Evolutionary conservation across 2,888 invertebrate species (phyloP), one percentile per base, ranked within the genome.

Genomic region (Odontocerum albicorne): DNA sequence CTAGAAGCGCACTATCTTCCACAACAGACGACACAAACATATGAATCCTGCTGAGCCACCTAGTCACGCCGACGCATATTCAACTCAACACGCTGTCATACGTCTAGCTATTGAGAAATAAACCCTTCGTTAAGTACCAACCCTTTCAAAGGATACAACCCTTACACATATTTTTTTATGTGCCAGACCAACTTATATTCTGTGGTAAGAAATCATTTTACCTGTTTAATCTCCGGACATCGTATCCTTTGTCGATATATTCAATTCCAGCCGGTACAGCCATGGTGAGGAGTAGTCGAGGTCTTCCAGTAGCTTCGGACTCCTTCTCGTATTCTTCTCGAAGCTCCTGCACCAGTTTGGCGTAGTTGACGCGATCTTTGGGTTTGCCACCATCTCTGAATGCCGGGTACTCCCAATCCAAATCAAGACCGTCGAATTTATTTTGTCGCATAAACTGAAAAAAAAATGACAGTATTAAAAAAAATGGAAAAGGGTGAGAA

Each of bases 181-280:
- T n/a, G n/a, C n/a, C n/a, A n/a, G n/a, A n/a, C n/a, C n/a, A n/a
- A n/a, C n/a, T n/a, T n/a, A n/a, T n/a, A n/a, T n/a, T 8, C 7
- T n/a, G 35, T 35, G 35, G 12, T n/a, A n/a, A n/a, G n/a, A n/a
- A n/a, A n/a, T 21, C 38, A 31, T 43, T 32, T 77, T 67, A 91
- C 85, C 86, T 87, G 70, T 92, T 91, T 52, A 96, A 74, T 64
- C 88, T 88, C 57, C 88, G 88, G 52, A 96, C 83, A 65, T 96
- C 95, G 69, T 93, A 96, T 60, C 96, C 96, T 68, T 94, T 92
- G 67, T 93, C 88, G 63, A 96, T 90, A 67, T 94, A 93, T 68
- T 95, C 92, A 63, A 92, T 88, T 16, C 95, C 95, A 1, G 95
- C 95, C 0, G 95, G 95, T 21, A 96, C 92, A 8, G 96, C 96